A percentile compares a stretch with the other conserved stretches of the same genome.
Evolutionary conservation across 2,888 invertebrate species (phyloP).

Genomic region (Dascillus cervinus): DNA sequence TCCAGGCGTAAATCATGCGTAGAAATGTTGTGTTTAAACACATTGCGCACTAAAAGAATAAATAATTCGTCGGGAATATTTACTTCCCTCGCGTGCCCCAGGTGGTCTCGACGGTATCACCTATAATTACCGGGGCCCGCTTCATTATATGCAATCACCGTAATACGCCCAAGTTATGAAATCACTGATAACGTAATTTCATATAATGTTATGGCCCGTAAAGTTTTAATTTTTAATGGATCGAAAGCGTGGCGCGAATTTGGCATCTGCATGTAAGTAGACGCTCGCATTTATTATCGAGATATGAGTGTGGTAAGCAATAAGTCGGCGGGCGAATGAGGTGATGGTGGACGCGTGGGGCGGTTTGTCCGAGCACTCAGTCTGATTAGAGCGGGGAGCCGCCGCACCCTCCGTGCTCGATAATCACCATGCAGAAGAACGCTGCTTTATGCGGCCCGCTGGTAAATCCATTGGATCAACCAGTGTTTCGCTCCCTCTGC

Average conservation of each 20-base stretch:
- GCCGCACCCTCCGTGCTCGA: constrained; percentile 7
- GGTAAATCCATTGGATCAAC: too few species aligned
- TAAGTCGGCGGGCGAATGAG: too few species aligned
- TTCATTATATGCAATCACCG: constrained; percentile 15
- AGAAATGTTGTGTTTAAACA: too few species aligned
- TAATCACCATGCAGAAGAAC: constrained; percentile 7
- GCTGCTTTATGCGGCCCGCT: neutral
- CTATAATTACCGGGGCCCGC: constrained; percentile 16
- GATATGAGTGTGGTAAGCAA: too few species aligned
- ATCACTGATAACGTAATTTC: constrained; percentile 14
- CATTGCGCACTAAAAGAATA: too few species aligned
- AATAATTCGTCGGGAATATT: too few species aligned
- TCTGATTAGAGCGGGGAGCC: constrained; percentile 14
- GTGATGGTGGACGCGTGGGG: constrained; percentile 9
- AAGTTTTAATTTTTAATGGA: constrained; percentile 7
- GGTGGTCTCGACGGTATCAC: constrained; percentile 15
- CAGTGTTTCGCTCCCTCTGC: too few species aligned
- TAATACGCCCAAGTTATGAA: constrained; percentile 14
- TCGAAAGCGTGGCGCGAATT: too few species aligned
- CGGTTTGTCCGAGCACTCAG: constrained; percentile 16
- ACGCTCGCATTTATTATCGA: too few species aligned
- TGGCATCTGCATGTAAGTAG: too few species aligned
- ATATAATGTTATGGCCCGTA: constrained; percentile 10
- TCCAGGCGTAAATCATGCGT: too few species aligned
- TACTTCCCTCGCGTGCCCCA: constrained; percentile 14